A percentile compares a stretch with the other conserved stretches of the same genome.
phyloP scores from a whole-genome alignment of 1,140 invertebrate genomes.

The Microvelia longipes region DNA sequence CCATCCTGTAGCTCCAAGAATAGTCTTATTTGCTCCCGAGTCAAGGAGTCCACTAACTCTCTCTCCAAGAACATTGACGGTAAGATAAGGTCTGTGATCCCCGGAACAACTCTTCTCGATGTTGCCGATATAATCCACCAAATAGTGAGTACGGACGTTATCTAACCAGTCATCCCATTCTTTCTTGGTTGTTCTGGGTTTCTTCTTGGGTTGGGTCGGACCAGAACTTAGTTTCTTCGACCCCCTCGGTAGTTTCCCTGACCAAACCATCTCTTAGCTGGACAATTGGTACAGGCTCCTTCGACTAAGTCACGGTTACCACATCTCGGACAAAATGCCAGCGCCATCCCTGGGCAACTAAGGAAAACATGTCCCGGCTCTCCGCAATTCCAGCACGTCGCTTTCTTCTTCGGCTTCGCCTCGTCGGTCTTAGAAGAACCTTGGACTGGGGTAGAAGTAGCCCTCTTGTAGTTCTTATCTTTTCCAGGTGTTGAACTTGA shows the following conservation, averaged over 20 bases:
- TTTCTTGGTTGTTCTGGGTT: background rate
- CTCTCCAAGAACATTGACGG: background rate
- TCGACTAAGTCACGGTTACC: background rate
- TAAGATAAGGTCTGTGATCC: background rate
- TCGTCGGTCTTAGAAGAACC: background rate
- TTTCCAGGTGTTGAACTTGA: too few species aligned
- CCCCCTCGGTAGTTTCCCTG: background rate
- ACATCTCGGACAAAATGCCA: background rate
- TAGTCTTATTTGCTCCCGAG: background rate
- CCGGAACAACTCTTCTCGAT: background rate
- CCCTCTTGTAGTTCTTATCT: background rate
- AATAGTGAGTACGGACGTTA: background rate
- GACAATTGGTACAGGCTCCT: background rate
- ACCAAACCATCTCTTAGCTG: background rate
- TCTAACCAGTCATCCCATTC: background rate
- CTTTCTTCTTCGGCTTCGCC: background rate
- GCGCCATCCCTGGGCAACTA: background rate
- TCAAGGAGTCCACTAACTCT: background rate
- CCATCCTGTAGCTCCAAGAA: background rate
- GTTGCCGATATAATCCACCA: background rate
- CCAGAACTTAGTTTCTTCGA: background rate
- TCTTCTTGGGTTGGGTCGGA: background rate
- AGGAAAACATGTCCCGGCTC: background rate
- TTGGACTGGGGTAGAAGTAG: background rate
- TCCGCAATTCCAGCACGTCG: background rate